Evolutionary conservation across 1,140 invertebrate genomes (phyloP).

Genomic region (Drosophila yakuba): DNA sequence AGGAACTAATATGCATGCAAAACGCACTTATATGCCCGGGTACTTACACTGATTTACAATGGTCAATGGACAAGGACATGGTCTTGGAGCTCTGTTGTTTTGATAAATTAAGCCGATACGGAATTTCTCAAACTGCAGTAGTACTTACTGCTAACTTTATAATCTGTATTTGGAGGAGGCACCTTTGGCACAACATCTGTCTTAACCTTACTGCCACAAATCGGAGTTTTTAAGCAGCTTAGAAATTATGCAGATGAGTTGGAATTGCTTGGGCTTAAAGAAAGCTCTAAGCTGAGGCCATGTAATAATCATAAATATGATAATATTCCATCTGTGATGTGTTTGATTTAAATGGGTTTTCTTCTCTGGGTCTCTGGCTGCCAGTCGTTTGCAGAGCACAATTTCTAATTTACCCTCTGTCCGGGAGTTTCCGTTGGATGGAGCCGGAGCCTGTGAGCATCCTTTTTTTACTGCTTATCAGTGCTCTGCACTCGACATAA

Average conservation of each 20-base stretch:
- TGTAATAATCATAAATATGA: slow-evolving; percentile 62
- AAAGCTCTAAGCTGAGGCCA: slow-evolving; percentile 14
- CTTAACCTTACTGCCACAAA: slow-evolving; percentile 17
- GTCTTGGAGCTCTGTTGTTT: slow-evolving; percentile 6
- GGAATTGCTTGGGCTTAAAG: slow-evolving; percentile 40
- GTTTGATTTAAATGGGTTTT: slow-evolving; percentile 68
- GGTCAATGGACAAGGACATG: slow-evolving; percentile 5
- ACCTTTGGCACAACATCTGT: slow-evolving; percentile 11
- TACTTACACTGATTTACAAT: slow-evolving; percentile 34
- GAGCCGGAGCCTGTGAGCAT: slow-evolving; percentile 7
- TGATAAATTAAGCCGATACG: slow-evolving; percentile 36
- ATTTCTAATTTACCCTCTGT: slow-evolving; percentile 35
- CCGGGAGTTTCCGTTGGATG: slow-evolving; percentile 2
- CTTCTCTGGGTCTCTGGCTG: slow-evolving; percentile 5
- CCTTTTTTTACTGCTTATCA: slow-evolving; percentile 61
- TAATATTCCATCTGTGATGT: slow-evolving; percentile 53
- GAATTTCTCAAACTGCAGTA: neutral
- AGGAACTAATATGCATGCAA: slow-evolving; percentile 48
- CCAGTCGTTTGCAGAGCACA: slow-evolving; percentile 21
- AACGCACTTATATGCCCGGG: slow-evolving; percentile 30
- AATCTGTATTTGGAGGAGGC: slow-evolving; percentile 10
- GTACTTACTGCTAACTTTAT: slow-evolving; percentile 6
- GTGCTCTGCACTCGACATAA: slow-evolving; percentile 69
- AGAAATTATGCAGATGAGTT: slow-evolving; percentile 72
- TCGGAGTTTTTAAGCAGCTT: slow-evolving; percentile 55